phyloP scores from a whole-genome alignment of 1,140 invertebrate genomes.

The Magallana ariakensis region DNA sequence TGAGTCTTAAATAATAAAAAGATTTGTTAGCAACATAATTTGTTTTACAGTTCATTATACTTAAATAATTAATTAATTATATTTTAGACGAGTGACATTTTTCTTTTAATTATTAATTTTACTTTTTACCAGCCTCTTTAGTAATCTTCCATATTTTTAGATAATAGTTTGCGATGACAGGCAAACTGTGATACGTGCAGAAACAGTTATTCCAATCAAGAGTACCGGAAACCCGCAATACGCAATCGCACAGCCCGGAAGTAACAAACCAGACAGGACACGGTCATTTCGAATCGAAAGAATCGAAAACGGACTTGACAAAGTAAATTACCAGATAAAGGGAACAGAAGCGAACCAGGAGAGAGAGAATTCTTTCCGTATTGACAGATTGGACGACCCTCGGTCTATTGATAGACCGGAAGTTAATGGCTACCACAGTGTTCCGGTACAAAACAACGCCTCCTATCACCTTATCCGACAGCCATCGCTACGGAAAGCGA shows the following conservation, averaged over 20 bases:
- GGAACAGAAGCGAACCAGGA: neutral
- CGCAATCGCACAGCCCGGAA: neutral
- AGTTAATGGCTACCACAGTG: neutral
- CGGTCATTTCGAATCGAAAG: neutral
- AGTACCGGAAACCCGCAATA: neutral
- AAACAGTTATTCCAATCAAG: neutral
- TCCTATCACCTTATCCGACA: slow-evolving; percentile 57
- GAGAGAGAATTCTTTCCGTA: neutral
- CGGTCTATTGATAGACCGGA: neutral
- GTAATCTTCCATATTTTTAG: neutral
- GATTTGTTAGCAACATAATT: neutral
- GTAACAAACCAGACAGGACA: slow-evolving; percentile 27
- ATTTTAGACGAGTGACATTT: neutral
- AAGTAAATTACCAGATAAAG: neutral
- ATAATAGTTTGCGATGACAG: slow-evolving; percentile 23
- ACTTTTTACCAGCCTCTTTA: neutral
- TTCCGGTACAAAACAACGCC: neutral
- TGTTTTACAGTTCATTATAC: neutral
- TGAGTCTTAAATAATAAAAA: too few relatives aligned
- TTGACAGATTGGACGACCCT: neutral
- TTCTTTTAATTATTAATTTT: neutral
- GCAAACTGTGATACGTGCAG: neutral
- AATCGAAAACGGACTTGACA: neutral
- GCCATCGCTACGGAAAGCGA: slow-evolving; percentile 57
- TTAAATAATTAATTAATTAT: too few relatives aligned